Evolutionary conservation across 1,140 invertebrate species (phyloP).

Genomic region (Microplitis demolitor): DNA sequence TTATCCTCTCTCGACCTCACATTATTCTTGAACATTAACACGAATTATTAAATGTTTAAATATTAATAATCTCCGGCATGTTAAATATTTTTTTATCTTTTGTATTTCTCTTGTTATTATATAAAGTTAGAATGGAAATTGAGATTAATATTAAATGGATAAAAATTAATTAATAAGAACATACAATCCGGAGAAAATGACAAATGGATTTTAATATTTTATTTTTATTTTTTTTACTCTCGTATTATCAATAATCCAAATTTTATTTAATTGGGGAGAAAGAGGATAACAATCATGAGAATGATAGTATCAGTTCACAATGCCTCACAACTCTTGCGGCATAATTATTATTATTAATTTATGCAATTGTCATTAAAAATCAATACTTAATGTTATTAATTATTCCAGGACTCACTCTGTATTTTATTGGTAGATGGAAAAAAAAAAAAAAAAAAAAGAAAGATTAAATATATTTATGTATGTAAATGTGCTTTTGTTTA

Average conservation of each 20-base stretch:
- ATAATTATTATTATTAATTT: background rate
- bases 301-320: constrained; percentile 16
- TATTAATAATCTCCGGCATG: constrained; percentile 36
- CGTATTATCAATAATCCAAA: constrained; percentile 14
- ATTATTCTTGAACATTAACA: constrained; percentile 31
- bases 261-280: background rate
- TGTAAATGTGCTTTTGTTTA: background rate
- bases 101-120: constrained; percentile 16
- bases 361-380: constrained; percentile 5
- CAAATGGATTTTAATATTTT: background rate
- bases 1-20: constrained; percentile 32
- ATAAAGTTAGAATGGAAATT: constrained; percentile 33
- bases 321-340: constrained; percentile 5
- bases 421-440: background rate
- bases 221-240: constrained; percentile 7
- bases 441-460: background rate
- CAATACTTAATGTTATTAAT: background rate
- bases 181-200: background rate
- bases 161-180: background rate
- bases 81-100: constrained; percentile 28
- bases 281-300: constrained; percentile 33
- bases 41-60: constrained; percentile 33
- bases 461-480: background rate
- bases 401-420: background rate
- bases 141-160: background rate